Evolutionary conservation across 1,140 invertebrate genomes (phyloP).

Genomic region (Anagrus nilaparvatae): DNA sequence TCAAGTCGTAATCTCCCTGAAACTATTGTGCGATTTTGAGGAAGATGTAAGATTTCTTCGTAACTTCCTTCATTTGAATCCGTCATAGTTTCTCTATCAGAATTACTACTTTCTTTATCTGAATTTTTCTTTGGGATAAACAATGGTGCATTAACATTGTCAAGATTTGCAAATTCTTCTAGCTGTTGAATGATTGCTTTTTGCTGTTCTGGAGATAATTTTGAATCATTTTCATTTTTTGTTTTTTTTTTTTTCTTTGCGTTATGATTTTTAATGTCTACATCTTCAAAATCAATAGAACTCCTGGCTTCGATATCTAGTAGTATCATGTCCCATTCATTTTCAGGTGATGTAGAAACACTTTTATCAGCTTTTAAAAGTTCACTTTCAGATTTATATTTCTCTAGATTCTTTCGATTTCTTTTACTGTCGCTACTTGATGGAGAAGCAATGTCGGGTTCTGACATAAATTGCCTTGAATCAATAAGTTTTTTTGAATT

Average conservation of each 20-base stretch:
- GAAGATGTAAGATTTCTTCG: slow-evolving; percentile 8
- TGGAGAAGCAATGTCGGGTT: slow-evolving; percentile 32
- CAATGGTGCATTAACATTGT: slow-evolving; percentile 29
- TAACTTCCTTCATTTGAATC: slow-evolving; percentile 21
- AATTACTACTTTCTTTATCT: slow-evolving; percentile 6
- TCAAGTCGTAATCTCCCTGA: slow-evolving; percentile 19
- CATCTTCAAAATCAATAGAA: neutral
- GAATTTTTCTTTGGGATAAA: slow-evolving; percentile 25
- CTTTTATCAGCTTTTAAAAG: slow-evolving; percentile 24
- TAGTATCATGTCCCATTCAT: slow-evolving; percentile 32
- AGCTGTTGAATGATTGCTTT: slow-evolving; percentile 47
- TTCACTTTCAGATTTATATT: slow-evolving; percentile 28
- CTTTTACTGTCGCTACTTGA: slow-evolving; percentile 15
- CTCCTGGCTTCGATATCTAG: slow-evolving; percentile 27
- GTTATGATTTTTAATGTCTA: neutral
- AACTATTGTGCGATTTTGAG: neutral
- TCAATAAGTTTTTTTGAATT: slow-evolving; percentile 22
- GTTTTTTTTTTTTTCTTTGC: neutral
- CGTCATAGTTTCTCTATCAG: slow-evolving; percentile 19
- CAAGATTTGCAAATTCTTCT: slow-evolving; percentile 48
- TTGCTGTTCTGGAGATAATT: slow-evolving; percentile 44
- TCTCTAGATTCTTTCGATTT: slow-evolving; percentile 14
- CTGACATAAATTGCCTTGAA: slow-evolving; percentile 31
- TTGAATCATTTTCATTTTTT: slow-evolving; percentile 12
- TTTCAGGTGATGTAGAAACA: slow-evolving; percentile 25